Percentiles rank a stretch among this genome's conserved stretches.
These are phyloP conservation scores for Gallinago media DNA, from an alignment of 2,113 vertebrate genomes.

Conservation along the genomic window DNA sequence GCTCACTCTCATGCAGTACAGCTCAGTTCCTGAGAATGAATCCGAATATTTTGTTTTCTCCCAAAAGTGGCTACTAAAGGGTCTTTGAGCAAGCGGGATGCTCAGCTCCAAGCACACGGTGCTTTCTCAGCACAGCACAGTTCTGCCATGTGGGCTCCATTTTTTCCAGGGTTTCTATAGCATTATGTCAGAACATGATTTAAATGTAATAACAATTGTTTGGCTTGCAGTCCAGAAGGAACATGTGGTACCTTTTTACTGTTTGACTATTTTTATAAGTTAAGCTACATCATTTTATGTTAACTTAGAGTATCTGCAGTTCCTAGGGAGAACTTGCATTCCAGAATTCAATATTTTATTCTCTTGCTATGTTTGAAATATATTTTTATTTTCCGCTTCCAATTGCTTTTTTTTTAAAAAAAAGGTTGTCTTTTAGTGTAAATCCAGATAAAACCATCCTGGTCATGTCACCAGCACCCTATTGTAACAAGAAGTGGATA, in stretches of 20 bases:
- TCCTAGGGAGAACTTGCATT: slow-evolving; percentile 23
- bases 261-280: slow-evolving; percentile 56
- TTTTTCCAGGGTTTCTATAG: not conserved
- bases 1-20: not conserved
- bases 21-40: not conserved
- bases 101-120: not conserved
- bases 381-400: slow-evolving; percentile 37
- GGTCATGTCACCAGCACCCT: slow-evolving; percentile 61
- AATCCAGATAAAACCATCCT: slow-evolving; percentile 60
- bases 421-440: slow-evolving; percentile 7
- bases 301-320: slow-evolving; percentile 10
- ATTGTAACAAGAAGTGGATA: slow-evolving; percentile 57
- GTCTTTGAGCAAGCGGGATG: not conserved
- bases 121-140: not conserved
- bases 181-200: slow-evolving; percentile 26
- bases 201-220: slow-evolving; percentile 24
- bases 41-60: not conserved
- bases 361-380: slow-evolving; percentile 3
- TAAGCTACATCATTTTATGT: slow-evolving; percentile 51
- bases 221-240: not conserved
- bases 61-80: not conserved
- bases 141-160: not conserved
- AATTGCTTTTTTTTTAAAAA: not conserved
- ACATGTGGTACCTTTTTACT: slow-evolving; percentile 3
- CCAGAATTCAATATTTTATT: not conserved